Conservation (phyloP, 2,113 vertebrate species). For the Paratilapia polleni region DNA sequence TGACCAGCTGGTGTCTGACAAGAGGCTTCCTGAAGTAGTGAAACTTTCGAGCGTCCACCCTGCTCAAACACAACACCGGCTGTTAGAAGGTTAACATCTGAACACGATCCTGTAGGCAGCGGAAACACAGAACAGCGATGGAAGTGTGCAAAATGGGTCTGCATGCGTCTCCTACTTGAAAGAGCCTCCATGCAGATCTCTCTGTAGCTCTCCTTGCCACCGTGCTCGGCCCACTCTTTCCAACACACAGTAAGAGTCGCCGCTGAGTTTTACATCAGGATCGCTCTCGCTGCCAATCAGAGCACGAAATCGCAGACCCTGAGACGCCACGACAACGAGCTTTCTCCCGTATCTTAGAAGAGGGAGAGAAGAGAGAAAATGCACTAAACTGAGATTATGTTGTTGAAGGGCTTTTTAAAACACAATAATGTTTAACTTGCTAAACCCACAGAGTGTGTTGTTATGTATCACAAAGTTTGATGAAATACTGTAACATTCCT, state of each 20-base stretch:
- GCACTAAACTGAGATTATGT: neutral
- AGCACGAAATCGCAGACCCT: slow-evolving; percentile 84
- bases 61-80: slow-evolving; percentile 54
- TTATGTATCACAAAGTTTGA: neutral
- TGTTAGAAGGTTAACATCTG: neutral
- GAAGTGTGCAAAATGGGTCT: neutral
- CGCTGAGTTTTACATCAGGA: slow-evolving; percentile 88
- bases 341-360: slow-evolving; percentile 87
- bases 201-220: slow-evolving; percentile 97
- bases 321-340: slow-evolving; percentile 90
- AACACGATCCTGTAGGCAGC: neutral
- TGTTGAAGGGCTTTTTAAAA: neutral
- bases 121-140: neutral
- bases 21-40: slow-evolving; percentile 92
- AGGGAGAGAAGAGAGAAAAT: neutral
- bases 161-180: slow-evolving; percentile 85
- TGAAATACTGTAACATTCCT: neutral
- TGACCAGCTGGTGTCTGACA: slow-evolving; percentile 88
- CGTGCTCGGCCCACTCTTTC: slow-evolving; percentile 91
- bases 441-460: neutral
- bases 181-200: slow-evolving; percentile 86
- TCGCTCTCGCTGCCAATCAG: slow-evolving; percentile 89
- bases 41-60: slow-evolving; percentile 92
- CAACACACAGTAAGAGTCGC: slow-evolving; percentile 93
- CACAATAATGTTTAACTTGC: neutral